phyloP scores from a whole-genome alignment of 2,888 invertebrate species.

The Drosophila nr. perissopoda region DNA sequence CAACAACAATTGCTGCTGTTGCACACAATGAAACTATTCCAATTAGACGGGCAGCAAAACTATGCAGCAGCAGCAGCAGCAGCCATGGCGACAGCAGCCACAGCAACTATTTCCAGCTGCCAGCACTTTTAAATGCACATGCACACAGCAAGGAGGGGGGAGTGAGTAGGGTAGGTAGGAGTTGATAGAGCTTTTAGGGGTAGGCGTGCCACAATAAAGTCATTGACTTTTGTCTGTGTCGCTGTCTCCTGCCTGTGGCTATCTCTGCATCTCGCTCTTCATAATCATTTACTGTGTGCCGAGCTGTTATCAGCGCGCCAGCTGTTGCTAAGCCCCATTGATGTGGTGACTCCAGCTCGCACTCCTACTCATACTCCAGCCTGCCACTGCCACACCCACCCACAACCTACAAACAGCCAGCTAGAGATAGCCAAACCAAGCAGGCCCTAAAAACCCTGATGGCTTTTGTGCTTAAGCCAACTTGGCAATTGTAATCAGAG shows the following conservation, averaged over 20 bases:
- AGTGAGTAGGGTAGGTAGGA: background rate
- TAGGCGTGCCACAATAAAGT: slow-evolving; percentile 70
- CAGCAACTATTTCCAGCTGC: slow-evolving; percentile 72
- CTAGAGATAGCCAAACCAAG: slow-evolving; percentile 25
- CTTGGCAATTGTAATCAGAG: slow-evolving; percentile 66
- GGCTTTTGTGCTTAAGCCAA: slow-evolving; percentile 68
- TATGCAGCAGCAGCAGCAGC: slow-evolving; percentile 61
- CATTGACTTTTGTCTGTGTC: slow-evolving; percentile 72
- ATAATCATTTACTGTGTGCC: slow-evolving; percentile 65
- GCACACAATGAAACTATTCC: slow-evolving; percentile 75
- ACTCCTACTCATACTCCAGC: background rate
- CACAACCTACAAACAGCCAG: slow-evolving; percentile 19
- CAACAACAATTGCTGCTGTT: slow-evolving; percentile 10
- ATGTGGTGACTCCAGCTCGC: slow-evolving; percentile 39
- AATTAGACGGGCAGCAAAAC: slow-evolving; percentile 72
- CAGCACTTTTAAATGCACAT: slow-evolving; percentile 73
- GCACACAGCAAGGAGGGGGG: slow-evolving; percentile 23
- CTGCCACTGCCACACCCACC: slow-evolving; percentile 60
- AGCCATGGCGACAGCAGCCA: slow-evolving; percentile 32
- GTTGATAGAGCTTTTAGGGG: background rate
- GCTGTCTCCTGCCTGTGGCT: slow-evolving; percentile 21
- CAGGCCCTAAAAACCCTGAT: slow-evolving; percentile 34
- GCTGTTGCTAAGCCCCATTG: slow-evolving; percentile 78
- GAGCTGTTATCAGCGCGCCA: slow-evolving; percentile 61
- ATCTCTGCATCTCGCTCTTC: slow-evolving; percentile 50